Percentiles rank a stretch among this genome's conserved stretches.
phyloP scores from a whole-genome alignment of 37 sponge, comb jelly and placozoan species.

The Lycopodina hypogea region DNA sequence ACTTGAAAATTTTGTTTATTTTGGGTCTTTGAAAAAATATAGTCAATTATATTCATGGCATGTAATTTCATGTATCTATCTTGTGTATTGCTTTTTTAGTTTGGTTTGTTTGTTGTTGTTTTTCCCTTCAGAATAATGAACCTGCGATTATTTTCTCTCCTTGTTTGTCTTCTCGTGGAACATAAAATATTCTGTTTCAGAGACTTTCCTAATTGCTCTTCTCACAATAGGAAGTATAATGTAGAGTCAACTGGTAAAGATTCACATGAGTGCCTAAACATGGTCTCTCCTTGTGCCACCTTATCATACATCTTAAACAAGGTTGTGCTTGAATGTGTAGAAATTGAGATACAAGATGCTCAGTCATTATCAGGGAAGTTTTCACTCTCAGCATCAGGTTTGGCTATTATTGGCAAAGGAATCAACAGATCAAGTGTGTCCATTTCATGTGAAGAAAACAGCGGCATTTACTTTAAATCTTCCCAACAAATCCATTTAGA shows the following conservation, averaged over 20 bases:
- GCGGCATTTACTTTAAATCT: neutral
- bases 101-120: too few species aligned
- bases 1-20: too few species aligned
- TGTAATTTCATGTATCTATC: too few species aligned
- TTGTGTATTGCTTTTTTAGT: too few species aligned
- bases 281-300: neutral
- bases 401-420: neutral
- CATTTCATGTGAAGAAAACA: neutral
- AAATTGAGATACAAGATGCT: neutral
- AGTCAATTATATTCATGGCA: too few species aligned
- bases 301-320: neutral
- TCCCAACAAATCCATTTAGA: neutral
- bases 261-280: neutral
- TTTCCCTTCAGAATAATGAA: too few species aligned
- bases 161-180: too few species aligned
- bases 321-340: neutral
- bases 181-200: too few species aligned
- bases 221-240: neutral
- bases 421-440: neutral
- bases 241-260: neutral
- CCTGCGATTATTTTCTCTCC: too few species aligned
- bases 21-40: too few species aligned
- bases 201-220: too few species aligned
- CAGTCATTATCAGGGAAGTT: neutral
- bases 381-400: neutral